Conservation (phyloP, 2,113 vertebrate genomes). For the Anolis carolinensis region DNA sequence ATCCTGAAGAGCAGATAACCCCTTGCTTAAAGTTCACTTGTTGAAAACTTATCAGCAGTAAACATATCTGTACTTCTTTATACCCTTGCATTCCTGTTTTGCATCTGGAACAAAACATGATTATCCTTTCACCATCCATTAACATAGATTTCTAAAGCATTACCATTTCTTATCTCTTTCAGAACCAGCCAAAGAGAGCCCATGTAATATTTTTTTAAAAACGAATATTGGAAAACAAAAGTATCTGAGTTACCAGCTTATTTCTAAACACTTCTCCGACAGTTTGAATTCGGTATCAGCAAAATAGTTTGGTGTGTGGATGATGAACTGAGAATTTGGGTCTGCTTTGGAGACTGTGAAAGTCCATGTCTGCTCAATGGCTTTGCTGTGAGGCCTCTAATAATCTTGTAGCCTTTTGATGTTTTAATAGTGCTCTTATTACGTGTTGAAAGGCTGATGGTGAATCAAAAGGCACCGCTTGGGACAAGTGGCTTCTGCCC, state of each 20-base stretch:
- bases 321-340: not conserved
- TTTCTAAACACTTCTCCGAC: constrained; percentile 20
- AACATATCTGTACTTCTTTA: constrained; percentile 9
- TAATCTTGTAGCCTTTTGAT: not conserved
- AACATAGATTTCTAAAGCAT: not conserved
- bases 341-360: not conserved
- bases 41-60: not conserved
- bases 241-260: constrained; percentile 3
- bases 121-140: not conserved
- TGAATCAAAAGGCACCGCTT: not conserved
- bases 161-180: not conserved
- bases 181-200: not conserved
- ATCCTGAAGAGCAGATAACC: not conserved
- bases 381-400: not conserved
- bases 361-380: not conserved
- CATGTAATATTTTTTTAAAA: not conserved
- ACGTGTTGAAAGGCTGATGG: not conserved
- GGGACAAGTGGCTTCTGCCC: not conserved
- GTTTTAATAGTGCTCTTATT: not conserved
- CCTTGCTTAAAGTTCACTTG: not conserved
- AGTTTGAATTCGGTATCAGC: not conserved
- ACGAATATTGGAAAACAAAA: constrained; percentile 1
- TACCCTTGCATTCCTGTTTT: not conserved
- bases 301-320: not conserved
- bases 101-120: not conserved